A percentile compares a stretch with the other conserved stretches of the same genome.
phyloP scores from a whole-genome alignment of 30 jellyfish, hydroid and myxozoan species.

The Hydractinia echinata region DNA sequence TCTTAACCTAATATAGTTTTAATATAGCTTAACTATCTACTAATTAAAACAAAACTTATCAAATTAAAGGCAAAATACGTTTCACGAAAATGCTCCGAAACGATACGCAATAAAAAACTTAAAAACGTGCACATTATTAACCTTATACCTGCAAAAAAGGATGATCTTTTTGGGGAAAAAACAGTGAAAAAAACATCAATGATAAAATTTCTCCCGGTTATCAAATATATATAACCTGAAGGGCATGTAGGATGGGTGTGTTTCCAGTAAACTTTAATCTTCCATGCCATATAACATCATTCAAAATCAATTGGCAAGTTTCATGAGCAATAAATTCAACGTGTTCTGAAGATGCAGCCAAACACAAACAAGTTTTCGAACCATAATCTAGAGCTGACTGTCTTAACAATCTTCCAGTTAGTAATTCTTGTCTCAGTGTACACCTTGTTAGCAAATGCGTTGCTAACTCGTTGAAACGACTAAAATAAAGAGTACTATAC shows the following conservation, averaged over 20 bases:
- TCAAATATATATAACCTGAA: not conserved
- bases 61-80: no score
- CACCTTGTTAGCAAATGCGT: not conserved
- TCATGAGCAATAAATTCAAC: slow-evolving; percentile 1
- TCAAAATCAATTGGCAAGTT: not conserved
- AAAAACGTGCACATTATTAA: no score
- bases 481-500: not conserved
- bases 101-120: no score
- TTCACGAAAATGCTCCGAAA: no score
- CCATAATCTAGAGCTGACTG: slow-evolving; percentile 10
- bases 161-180: no score
- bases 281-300: slow-evolving; percentile 14
- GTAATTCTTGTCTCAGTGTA: not conserved
- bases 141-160: no score
- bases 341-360: slow-evolving; percentile 15
- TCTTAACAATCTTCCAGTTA: not conserved
- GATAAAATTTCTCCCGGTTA: no score
- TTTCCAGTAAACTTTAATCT: slow-evolving; percentile 8
- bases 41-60: no score
- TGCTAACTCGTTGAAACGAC: slow-evolving; percentile 7
- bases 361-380: not conserved
- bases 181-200: no score
- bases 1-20: no score
- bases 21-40: no score
- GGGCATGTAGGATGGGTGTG: not conserved